These are phyloP conservation scores for Pheosia tremula DNA, from an alignment of 2,888 invertebrate genomes.

Conservation along the genomic window DNA sequence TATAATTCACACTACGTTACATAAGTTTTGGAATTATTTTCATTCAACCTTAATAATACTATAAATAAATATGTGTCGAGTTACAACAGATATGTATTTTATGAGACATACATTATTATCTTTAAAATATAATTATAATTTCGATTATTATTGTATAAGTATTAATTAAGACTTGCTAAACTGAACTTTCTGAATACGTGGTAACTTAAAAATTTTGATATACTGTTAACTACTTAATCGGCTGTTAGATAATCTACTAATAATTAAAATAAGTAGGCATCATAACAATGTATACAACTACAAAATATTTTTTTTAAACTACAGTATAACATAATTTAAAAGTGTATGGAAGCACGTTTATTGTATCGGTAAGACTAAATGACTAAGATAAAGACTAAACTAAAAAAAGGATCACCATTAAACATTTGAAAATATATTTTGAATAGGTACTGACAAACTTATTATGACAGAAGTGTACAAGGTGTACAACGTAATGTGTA, in stretches of 20 bases:
- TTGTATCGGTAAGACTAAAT: slow-evolving; percentile 1
- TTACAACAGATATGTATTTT: slow-evolving; percentile 16
- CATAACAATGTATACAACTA: slow-evolving; percentile 15
- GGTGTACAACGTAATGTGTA: too few relatives aligned
- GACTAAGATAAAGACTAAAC: too few relatives aligned
- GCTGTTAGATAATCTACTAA: slow-evolving; percentile 11
- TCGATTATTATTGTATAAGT: slow-evolving; percentile 4
- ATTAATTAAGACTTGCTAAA: too few relatives aligned
- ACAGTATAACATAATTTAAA: slow-evolving; percentile 20
- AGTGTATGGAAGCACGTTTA: slow-evolving; percentile 48
- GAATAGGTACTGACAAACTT: too few relatives aligned
- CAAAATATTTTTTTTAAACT: slow-evolving; percentile 13
- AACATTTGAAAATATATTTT: too few relatives aligned
- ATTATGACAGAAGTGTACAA: too few relatives aligned
- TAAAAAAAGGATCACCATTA: not conserved
- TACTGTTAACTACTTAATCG: slow-evolving; percentile 4
- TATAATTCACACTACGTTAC: slow-evolving; percentile 27
- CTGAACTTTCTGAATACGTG: not conserved
- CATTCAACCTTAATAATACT: slow-evolving; percentile 10
- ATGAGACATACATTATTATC: slow-evolving; percentile 9
- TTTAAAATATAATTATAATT: not conserved
- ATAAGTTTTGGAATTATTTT: slow-evolving; percentile 20
- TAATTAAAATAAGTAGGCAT: slow-evolving; percentile 5
- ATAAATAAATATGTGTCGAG: slow-evolving; percentile 13
- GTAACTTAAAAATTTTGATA: not conserved